A percentile compares a stretch with the other conserved stretches of the same genome.
These are phyloP conservation scores for Colius striatus DNA, from an alignment of 2,113 vertebrate genomes.

Conservation along the genomic window DNA sequence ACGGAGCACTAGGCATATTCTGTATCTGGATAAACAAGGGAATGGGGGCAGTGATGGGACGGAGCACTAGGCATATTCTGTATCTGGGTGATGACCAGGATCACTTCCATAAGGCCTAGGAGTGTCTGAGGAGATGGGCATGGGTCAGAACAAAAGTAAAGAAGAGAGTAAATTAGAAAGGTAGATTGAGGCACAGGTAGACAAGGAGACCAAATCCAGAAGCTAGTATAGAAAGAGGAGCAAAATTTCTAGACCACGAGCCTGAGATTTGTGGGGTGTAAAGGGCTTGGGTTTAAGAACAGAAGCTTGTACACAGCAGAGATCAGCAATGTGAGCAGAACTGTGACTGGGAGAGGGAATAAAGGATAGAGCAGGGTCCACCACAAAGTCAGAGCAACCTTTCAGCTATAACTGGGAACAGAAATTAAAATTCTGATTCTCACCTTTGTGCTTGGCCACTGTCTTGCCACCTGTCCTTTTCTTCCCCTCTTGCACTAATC, in stretches of 20 bases:
- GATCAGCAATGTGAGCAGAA: neutral
- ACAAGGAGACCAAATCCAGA: neutral
- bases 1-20: neutral
- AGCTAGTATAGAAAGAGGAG: neutral
- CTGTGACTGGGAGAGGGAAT: neutral
- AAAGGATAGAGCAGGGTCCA: neutral
- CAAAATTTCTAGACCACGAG: neutral
- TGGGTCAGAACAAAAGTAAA: neutral
- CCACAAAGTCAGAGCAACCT: neutral
- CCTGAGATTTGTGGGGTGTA: neutral
- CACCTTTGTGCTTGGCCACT: neutral
- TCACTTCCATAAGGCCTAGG: neutral
- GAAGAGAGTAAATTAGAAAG: neutral
- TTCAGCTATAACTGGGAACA: neutral
- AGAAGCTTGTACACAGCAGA: neutral
- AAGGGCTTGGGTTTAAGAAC: neutral
- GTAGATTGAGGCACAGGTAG: neutral
- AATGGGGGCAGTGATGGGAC: neutral
- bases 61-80: neutral
- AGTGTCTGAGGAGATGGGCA: fast-evolving
- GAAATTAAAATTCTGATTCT: neutral
- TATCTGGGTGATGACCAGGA: neutral
- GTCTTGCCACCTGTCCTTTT: neutral
- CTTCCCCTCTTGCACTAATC: neutral
- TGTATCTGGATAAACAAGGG: neutral